Evolutionary conservation across 2,797 vertebrate species (phyloP).

Genomic region (Gastrophryne carolinensis): DNA sequence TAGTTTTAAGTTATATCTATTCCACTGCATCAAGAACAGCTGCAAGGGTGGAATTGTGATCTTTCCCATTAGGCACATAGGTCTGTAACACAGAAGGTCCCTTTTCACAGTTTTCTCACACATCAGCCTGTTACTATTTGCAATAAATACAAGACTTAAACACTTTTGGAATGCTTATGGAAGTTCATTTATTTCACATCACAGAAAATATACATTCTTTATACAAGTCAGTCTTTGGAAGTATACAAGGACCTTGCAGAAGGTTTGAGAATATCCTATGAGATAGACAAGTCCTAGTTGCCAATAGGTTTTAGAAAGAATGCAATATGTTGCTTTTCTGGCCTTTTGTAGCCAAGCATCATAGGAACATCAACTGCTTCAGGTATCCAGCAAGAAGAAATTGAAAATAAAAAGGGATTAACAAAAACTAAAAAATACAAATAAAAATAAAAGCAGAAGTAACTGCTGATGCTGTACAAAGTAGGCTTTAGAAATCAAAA

Average conservation of each 20-base stretch:
- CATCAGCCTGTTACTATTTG: too few species aligned
- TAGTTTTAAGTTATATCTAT: too few species aligned
- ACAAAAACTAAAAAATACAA: slow-evolving; percentile 41
- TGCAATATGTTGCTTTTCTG: neutral
- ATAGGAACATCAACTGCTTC: neutral
- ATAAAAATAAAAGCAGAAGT: slow-evolving; percentile 30
- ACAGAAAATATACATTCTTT: slow-evolving; percentile 53
- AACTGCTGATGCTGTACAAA: slow-evolving; percentile 61
- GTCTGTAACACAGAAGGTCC: too few species aligned
- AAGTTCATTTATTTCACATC: slow-evolving; percentile 60
- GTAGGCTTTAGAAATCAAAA: slow-evolving; percentile 60
- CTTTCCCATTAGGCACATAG: too few species aligned
- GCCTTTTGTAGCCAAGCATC: slow-evolving; percentile 6
- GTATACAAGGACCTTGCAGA: slow-evolving; percentile 20
- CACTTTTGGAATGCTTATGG: slow-evolving; percentile 24
- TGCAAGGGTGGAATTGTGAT: too few species aligned
- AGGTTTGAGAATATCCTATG: slow-evolving; percentile 17
- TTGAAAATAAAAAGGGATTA: slow-evolving; percentile 37
- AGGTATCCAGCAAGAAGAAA: neutral
- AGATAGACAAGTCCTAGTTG: neutral
- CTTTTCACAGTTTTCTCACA: too few species aligned
- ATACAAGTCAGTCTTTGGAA: slow-evolving; percentile 37
- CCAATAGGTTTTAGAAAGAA: neutral
- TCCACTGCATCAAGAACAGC: too few species aligned
- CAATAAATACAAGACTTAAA: too few species aligned